Evolutionary conservation across 1,140 invertebrate genomes (phyloP).

Genomic region (Fopius arisanus): DNA sequence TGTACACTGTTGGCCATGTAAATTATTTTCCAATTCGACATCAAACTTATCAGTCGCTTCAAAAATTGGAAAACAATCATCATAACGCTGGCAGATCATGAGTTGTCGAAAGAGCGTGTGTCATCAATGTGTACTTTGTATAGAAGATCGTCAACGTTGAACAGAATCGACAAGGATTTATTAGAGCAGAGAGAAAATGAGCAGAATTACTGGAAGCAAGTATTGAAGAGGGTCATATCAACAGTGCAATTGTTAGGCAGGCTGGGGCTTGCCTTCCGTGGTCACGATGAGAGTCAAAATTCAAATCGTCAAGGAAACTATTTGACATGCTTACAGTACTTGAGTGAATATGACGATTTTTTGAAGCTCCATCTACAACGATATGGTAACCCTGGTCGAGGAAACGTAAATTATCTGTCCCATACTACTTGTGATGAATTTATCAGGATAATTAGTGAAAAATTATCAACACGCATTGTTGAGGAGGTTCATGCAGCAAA

Average conservation of each 20-base stretch:
- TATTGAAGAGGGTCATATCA: slow-evolving; percentile 41
- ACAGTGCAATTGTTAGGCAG: slow-evolving; percentile 40
- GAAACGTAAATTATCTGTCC: slow-evolving; percentile 49
- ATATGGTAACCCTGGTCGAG: slow-evolving; percentile 48
- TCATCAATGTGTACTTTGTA: slow-evolving; percentile 32
- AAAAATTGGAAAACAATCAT: no score
- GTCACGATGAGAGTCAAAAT: no score
- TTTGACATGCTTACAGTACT: no score
- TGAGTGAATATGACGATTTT: no score
- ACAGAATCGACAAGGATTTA: slow-evolving; percentile 24
- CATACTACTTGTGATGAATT: slow-evolving; percentile 50
- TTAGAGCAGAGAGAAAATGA: slow-evolving; percentile 21
- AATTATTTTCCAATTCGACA: no score
- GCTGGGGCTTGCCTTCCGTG: slow-evolving; percentile 42
- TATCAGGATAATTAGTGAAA: slow-evolving; percentile 43
- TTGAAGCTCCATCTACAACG: slow-evolving; percentile 48
- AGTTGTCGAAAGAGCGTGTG: no score
- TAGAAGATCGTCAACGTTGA: slow-evolving; percentile 21
- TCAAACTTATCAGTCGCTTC: no score
- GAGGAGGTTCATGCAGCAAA: slow-evolving; percentile 47
- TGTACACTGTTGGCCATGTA: no score
- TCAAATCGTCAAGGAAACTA: no score
- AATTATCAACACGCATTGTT: slow-evolving; percentile 38
- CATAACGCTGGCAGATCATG: no score
- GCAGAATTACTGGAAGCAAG: slow-evolving; percentile 39